Evolutionary conservation across 2,113 vertebrate species (phyloP), one percentile per base, ranked within the genome.

Genomic region (Apeltes quadracus): DNA sequence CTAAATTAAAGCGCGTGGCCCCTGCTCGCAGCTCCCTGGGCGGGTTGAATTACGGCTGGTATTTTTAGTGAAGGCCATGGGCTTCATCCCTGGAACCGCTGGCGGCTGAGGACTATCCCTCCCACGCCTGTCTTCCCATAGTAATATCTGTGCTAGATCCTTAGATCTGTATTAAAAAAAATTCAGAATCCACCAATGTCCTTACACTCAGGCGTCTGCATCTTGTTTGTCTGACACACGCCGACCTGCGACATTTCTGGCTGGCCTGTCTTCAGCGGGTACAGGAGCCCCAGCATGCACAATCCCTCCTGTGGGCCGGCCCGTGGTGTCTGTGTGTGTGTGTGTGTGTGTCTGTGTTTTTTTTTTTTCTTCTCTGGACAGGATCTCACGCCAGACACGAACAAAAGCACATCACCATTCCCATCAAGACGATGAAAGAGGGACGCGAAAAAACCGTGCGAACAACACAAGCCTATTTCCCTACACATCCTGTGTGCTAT

Each of bases 1-100:
- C 79, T 87, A 88, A 91, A 88, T 90, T 90, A 86, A 75, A 73
- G 41, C n/a, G 2, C 22, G 69, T 57, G 53, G 55, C 73, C 65
- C 0, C 16, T 5, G 23, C 20, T 14, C 54, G 58, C 69, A 75
- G n/a, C 78, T 83, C 82, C 73, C 77, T 41, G 77, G 54, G 73
- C 83, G 87, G 75, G 69, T 87, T 88, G 69, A 87, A 90, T 91
- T 90, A 90, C 87, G 88, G 82, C 70, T 74, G 82, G 57, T 91
- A 90, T 91, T 88, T 91, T 89, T 90, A 86, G 87, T 71, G 84
- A 84, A 82, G 85, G 80, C 76, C 39, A 8, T 7, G 53, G 73
- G 72, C 79, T 76, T 84, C 78, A 71, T 83, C 56, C 55, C 74
- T 63, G 75, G 51, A 83, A 79, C 43, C 53, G 55, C 46, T 63